Evolutionary conservation across 2,113 vertebrate species (phyloP).

Genomic region (Lanius collurio): DNA sequence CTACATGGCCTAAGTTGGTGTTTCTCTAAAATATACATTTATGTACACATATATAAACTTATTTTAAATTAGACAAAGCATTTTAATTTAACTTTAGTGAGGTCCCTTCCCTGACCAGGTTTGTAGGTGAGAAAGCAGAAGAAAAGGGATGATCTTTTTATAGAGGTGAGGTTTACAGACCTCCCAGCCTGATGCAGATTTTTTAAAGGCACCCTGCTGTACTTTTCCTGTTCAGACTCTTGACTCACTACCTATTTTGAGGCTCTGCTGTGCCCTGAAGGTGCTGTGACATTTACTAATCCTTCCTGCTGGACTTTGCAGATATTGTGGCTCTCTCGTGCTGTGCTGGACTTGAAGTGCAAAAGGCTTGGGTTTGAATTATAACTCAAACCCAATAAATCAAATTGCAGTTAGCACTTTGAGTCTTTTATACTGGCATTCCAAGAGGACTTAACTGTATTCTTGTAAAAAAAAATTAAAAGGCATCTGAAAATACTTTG

Average conservation of each 20-base stretch:
- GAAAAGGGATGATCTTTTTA: neutral
- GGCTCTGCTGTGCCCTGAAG: slow-evolving; percentile 44
- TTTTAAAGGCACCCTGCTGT: slow-evolving; percentile 9
- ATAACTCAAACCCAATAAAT: neutral
- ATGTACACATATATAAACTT: too few species aligned
- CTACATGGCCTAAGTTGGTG: neutral
- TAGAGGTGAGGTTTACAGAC: neutral
- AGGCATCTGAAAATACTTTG: neutral
- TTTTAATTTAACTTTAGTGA: neutral
- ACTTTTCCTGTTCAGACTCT: slow-evolving; percentile 25
- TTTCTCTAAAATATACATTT: neutral
- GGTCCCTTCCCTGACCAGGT: neutral
- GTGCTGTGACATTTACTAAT: slow-evolving; percentile 68
- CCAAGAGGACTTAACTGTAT: neutral
- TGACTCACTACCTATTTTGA: slow-evolving; percentile 62
- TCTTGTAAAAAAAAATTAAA: neutral
- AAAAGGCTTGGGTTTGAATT: neutral
- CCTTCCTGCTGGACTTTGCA: slow-evolving; percentile 41
- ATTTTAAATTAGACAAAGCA: neutral
- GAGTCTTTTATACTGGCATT: neutral
- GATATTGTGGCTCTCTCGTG: slow-evolving; percentile 29
- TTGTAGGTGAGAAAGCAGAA: neutral
- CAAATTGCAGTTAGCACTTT: neutral
- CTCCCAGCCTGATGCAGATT: slow-evolving; percentile 32
- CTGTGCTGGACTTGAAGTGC: slow-evolving; percentile 37